These are phyloP conservation scores for Yponomeuta sedellus DNA, from an alignment of 2,888 invertebrate genomes.

Conservation along the genomic window DNA sequence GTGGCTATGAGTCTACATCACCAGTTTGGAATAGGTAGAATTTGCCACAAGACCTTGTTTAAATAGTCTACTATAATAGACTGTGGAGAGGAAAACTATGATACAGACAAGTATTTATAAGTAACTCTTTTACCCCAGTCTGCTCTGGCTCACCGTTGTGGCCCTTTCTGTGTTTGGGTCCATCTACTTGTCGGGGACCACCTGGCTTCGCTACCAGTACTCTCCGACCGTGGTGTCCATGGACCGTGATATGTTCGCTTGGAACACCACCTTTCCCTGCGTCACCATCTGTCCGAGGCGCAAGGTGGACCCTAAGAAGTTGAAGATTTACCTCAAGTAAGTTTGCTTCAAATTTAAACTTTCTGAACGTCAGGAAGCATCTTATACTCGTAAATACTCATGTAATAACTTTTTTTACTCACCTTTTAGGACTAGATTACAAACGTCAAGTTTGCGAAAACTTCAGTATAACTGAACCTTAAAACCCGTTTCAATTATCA, in stretches of 20 bases:
- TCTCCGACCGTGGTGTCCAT: constrained; percentile 84
- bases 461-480: too few relatives aligned
- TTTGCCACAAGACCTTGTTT: too few relatives aligned
- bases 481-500: too few relatives aligned
- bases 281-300: constrained; percentile 80
- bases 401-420: too few relatives aligned
- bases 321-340: constrained; percentile 73
- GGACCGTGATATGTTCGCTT: constrained; percentile 83
- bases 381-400: too few relatives aligned
- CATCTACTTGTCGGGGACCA: constrained; percentile 74
- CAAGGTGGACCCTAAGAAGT: constrained; percentile 71
- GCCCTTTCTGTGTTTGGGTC: constrained; percentile 73
- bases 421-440: too few relatives aligned
- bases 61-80: too few relatives aligned
- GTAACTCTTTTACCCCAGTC: constrained; percentile 38
- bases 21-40: too few relatives aligned
- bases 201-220: constrained; percentile 80
- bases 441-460: too few relatives aligned
- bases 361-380: neutral
- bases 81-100: too few relatives aligned
- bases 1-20: too few relatives aligned
- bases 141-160: constrained; percentile 75
- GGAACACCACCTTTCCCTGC: constrained; percentile 83
- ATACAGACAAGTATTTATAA: too few relatives aligned
- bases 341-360: constrained; percentile 20